A percentile compares a stretch with the other conserved stretches of the same genome.
phyloP scores from a whole-genome alignment of 1,140 invertebrate genomes.

The Rhopalosiphum maidis region DNA sequence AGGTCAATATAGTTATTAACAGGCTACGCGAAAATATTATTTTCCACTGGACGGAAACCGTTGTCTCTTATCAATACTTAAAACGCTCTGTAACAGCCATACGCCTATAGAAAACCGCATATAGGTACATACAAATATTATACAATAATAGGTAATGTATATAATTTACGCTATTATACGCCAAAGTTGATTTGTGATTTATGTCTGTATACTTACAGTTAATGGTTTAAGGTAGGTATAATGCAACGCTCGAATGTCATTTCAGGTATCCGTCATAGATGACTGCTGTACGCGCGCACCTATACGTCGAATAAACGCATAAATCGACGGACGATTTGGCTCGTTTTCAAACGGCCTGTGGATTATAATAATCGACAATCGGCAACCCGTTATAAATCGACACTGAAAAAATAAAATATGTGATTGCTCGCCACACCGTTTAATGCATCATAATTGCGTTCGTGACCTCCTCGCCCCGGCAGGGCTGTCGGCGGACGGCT shows the following conservation, averaged over 20 bases:
- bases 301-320: neutral
- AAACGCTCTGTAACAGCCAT: neutral
- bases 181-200: constrained; percentile 8
- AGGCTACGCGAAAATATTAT: no score
- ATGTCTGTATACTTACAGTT: neutral
- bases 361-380: neutral
- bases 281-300: neutral
- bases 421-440: neutral
- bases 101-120: no score
- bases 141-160: neutral
- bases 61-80: no score
- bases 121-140: neutral
- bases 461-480: neutral
- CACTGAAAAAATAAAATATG: neutral
- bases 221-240: neutral
- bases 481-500: neutral
- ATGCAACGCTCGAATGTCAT: neutral
- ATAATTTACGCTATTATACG: neutral
- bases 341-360: neutral
- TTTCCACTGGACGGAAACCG: no score
- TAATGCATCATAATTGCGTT: neutral
- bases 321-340: neutral
- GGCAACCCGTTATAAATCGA: neutral
- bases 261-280: neutral
- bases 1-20: neutral